Conservation (phyloP, 2,797 vertebrate genomes). For the Ctenosaura bakeri region DNA sequence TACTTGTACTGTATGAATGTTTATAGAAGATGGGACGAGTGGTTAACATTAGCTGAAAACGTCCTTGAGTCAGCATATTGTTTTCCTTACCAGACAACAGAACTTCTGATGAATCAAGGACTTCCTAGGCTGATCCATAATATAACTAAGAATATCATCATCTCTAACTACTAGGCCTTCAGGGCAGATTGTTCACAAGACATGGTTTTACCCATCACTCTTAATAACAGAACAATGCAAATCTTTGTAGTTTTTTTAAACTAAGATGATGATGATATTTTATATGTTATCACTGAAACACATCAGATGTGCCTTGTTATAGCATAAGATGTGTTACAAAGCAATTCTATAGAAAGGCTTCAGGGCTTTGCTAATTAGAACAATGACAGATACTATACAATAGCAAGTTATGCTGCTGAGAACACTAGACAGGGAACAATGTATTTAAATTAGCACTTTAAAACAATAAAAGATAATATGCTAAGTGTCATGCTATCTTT, state of each 20-base stretch:
- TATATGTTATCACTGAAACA: constrained; percentile 66
- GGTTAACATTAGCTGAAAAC: neutral
- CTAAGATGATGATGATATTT: constrained; percentile 55
- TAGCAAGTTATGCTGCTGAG: constrained; percentile 41
- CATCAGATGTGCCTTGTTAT: constrained; percentile 66
- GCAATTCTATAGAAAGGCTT: constrained; percentile 39
- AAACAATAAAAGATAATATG: constrained; percentile 32
- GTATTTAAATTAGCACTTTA: constrained; percentile 39
- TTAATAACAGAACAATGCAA: constrained; percentile 61
- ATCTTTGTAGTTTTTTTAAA: constrained; percentile 54
- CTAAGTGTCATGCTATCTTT: constrained; percentile 22
- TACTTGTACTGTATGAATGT: neutral
- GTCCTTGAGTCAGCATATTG: neutral
- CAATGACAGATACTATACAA: constrained; percentile 38
- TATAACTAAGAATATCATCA: constrained; percentile 9
- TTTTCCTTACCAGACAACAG: neutral
- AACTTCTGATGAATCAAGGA: neutral
- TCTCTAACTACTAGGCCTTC: neutral
- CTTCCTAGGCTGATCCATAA: neutral
- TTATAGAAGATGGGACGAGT: neutral
- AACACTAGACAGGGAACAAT: constrained; percentile 24
- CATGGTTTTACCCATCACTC: constrained; percentile 31
- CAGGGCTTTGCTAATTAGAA: constrained; percentile 66
- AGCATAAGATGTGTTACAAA: constrained; percentile 56
- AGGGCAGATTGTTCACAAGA: constrained; percentile 1